Conservation (phyloP, 1,140 invertebrate species). For the Orius insidiosus region DNA sequence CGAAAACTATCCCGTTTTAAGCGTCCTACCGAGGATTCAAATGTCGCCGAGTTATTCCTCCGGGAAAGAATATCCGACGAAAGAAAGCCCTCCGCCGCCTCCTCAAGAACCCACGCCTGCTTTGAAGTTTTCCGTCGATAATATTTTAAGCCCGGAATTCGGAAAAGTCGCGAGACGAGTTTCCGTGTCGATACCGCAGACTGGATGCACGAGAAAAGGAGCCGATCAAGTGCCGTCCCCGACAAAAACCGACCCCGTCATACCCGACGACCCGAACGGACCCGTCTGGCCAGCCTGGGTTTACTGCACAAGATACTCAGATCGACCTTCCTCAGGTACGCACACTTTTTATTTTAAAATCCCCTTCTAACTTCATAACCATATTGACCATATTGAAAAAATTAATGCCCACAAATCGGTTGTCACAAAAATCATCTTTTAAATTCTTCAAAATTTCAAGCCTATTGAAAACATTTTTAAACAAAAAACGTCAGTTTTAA, state of each 20-base stretch:
- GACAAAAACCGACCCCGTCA: slow-evolving; percentile 11
- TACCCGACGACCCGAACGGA: slow-evolving; percentile 24
- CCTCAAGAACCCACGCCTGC: slow-evolving; percentile 4
- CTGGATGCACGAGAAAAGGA: slow-evolving; percentile 17
- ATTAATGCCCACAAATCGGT: no score
- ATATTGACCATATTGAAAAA: no score
- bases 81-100: background rate
- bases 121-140: slow-evolving; percentile 38
- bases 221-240: slow-evolving; percentile 22
- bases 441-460: no score
- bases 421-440: no score
- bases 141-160: slow-evolving; percentile 44
- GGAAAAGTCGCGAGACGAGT: slow-evolving; percentile 23
- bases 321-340: slow-evolving; percentile 77
- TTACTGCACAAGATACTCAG: slow-evolving; percentile 85
- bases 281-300: slow-evolving; percentile 69
- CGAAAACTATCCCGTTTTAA: slow-evolving; percentile 5
- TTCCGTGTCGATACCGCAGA: background rate
- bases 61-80: background rate
- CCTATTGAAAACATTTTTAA: no score
- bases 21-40: background rate
- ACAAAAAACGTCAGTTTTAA: no score
- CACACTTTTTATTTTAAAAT: background rate
- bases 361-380: no score
- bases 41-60: slow-evolving; percentile 3